Conservation (phyloP, 2,113 vertebrate species). For the Colius striatus region DNA sequence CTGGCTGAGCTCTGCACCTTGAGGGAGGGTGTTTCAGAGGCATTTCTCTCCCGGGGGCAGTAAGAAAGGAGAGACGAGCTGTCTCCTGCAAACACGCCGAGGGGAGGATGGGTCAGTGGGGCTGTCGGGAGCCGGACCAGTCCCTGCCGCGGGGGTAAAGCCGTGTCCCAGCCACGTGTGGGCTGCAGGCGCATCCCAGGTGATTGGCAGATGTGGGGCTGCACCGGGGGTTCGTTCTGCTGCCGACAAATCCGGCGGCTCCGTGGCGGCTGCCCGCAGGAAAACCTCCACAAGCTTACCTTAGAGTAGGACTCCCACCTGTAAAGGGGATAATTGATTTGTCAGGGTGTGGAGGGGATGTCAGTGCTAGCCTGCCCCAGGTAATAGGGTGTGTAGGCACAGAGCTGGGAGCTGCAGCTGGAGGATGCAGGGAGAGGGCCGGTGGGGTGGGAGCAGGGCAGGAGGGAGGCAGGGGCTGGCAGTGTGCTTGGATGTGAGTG, state of each 20-base stretch:
- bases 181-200: not conserved
- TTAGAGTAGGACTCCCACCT: not conserved
- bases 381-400: not conserved
- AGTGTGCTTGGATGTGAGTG: rapidly evolving
- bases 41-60: not conserved
- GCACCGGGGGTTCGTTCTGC: not conserved
- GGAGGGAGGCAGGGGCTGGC: not conserved
- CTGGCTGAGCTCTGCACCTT: not conserved
- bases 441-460: not conserved
- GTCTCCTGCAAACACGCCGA: not conserved
- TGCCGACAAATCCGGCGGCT: rapidly evolving
- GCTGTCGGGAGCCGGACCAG: rapidly evolving
- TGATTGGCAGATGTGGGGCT: conserved; percentile 12
- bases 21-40: not conserved
- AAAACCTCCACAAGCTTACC: not conserved
- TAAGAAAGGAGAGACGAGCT: not conserved
- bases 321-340: not conserved
- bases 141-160: rapidly evolving
- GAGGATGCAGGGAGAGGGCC: not conserved
- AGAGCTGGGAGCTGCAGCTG: not conserved
- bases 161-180: rapidly evolving
- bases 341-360: not conserved
- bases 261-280: not conserved
- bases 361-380: not conserved
- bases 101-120: rapidly evolving